phyloP scores from a whole-genome alignment of 1,140 invertebrate genomes.

The Lethocerus indicus region DNA sequence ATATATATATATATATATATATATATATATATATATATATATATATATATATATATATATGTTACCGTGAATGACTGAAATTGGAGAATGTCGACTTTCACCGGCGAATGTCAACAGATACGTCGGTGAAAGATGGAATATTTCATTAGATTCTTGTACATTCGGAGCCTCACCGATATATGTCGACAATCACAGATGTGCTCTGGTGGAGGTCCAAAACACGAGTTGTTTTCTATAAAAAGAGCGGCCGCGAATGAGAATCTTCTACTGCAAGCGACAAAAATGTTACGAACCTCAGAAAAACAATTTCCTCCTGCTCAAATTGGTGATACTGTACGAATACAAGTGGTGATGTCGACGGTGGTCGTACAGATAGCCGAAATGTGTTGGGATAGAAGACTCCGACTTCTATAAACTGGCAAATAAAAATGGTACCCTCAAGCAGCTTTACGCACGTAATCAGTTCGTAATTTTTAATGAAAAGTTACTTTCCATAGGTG shows the following conservation, averaged over 20 bases:
- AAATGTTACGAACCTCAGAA: constrained; percentile 12
- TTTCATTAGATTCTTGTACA: too few relatives aligned
- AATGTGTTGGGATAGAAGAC: constrained; percentile 13
- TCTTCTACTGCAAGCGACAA: constrained; percentile 12
- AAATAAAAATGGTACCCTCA: constrained; percentile 13
- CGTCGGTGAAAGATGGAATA: too few relatives aligned
- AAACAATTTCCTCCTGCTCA: constrained; percentile 12
- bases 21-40: too few relatives aligned
- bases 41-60: too few relatives aligned
- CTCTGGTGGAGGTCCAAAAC: too few relatives aligned
- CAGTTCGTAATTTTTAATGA: constrained; percentile 14
- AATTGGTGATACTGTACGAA: constrained; percentile 13
- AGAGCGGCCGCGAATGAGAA: constrained; percentile 8
- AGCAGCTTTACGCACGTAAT: constrained; percentile 12
- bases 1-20: too few relatives aligned
- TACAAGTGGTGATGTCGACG: constrained; percentile 10
- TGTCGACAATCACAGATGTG: too few relatives aligned
- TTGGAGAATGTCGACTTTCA: too few relatives aligned
- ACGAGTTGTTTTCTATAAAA: constrained; percentile 11
- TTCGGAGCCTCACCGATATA: too few relatives aligned
- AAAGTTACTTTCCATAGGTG: constrained; percentile 6
- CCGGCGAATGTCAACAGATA: too few relatives aligned
- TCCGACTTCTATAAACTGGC: constrained; percentile 13
- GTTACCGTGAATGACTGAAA: too few relatives aligned
- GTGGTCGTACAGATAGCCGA: constrained; percentile 9